These are phyloP conservation scores for Orthosia incerta DNA, from an alignment of 2,888 invertebrate genomes.

Conservation along the genomic window DNA sequence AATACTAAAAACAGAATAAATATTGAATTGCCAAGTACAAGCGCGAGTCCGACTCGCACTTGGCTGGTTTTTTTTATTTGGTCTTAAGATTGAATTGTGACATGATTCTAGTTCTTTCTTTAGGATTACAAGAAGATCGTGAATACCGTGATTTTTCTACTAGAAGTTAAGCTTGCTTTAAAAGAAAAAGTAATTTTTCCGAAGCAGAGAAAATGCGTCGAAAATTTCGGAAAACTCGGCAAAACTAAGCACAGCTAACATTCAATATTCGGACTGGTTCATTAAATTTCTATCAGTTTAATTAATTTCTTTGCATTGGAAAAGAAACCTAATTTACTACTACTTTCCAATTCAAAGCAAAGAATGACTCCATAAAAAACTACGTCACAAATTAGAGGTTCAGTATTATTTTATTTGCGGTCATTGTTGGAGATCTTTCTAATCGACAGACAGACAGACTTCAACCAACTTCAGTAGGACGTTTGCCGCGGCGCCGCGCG, in stretches of 20 bases:
- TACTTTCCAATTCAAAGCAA: background rate
- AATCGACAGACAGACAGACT: slow-evolving; percentile 69
- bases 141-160: too few species aligned
- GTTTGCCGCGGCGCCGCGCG: slow-evolving; percentile 76
- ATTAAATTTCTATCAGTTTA: background rate
- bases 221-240: slow-evolving; percentile 6
- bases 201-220: background rate
- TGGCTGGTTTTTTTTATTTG: too few species aligned
- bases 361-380: background rate
- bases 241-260: background rate
- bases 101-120: too few species aligned
- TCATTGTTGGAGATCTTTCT: slow-evolving; percentile 83
- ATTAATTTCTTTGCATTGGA: background rate
- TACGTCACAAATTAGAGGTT: slow-evolving; percentile 57
- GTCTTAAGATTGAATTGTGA: background rate
- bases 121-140: background rate
- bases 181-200: background rate
- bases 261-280: background rate
- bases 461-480: slow-evolving; percentile 74
- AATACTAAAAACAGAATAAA: too few species aligned
- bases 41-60: too few species aligned
- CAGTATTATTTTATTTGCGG: slow-evolving; percentile 79
- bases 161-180: background rate
- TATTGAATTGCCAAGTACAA: too few species aligned
- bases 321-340: background rate